Base-by-base conservation (phyloP, 2,888 invertebrate species). In the Drosophila greeni region DNA sequence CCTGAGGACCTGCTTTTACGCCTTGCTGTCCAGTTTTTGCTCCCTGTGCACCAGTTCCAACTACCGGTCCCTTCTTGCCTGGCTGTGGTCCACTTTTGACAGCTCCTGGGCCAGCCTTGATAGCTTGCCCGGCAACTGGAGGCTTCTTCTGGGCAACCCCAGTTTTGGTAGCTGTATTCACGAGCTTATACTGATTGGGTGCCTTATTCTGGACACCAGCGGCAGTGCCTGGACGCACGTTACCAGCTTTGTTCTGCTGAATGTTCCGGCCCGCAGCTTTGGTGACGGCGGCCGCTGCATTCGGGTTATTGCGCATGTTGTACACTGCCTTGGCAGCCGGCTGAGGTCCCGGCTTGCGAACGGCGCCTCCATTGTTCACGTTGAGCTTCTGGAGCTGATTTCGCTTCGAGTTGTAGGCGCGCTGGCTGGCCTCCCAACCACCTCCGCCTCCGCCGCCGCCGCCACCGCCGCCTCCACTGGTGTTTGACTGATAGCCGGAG, bases 341-440 rank as follows among this genome's bases (percentile, higher is more conserved):
- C 36, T 36, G 62, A 2, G 52, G 62, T 9, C 23, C 47, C 5
- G 62, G 42, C 3, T 62, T 62, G 0, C 62, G 62, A 2, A 62
- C 20, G 16, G 43, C 51, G 11, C 62, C 62, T 12, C 62, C 62
- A 9, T 62, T 61, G 20, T 62, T 62, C 0, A 29, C 14, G 2
- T 62, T 61, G 9, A 60, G 14, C 26, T 62, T 62, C 6, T 61
- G 62, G 1, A 52, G 52, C 36, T 62, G 62, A 16, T 37, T 61
- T 8, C 62, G 61, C 43, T 62, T 62, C 2, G 62, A 52, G 52
- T 62, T 62, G 9, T 20, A 62, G 20, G 62, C 62, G 0, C 62
- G 62, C 62, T 62, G 62, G n/a, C 62, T 52, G 31, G 43, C 43
- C 16, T 62, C 62, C 62, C 62, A 62, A 4, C 31, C 42, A 4